Evolutionary conservation across 1,140 invertebrate genomes (phyloP), one percentile per base, ranked within the genome.

Genomic region (Thaumetopoea pityocampa): DNA sequence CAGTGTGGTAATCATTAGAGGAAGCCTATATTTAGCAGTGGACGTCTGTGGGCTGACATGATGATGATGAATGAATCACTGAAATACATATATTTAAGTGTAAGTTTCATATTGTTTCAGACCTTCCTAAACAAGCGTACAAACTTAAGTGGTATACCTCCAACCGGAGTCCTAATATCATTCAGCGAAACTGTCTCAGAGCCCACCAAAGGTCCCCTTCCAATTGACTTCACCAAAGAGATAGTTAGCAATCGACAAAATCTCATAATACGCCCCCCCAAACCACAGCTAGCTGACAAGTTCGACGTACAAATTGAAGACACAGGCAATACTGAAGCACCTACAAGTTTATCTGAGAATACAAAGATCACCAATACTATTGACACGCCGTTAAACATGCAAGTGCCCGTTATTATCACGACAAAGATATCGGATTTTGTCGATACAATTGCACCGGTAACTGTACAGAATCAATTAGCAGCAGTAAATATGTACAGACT

Each of bases 191-290:
- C 19, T 5, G 8, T 59, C 1, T 3, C 22, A 19, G 12, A 30
- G 0, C 36, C 35, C 4, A 7, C 26, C 17, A 77, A 74, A 47
- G 12, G 20, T 0, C 55, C 66, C 0, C 34, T 74, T 4, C 72
- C 69, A 1, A 67, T 67, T 16, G 53, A 66, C 8, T 69, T 73
- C 14, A 72, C 49, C 4, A 44, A 53, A 26, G n/a, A 38, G 5
- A 40, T 47, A n/a, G 5, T 16, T 6, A 22, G 15, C 15, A 48
- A 23, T 6, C 5, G 18, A 24, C 6, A 10, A 26, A 47, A 26
- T 4, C 8, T 12, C 36, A 48, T 36, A 17, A 0, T 16, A 17
- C n/a, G 5, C 12, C 23, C 15, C 10, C 20, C 26, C 3, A 50
- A 56, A 34, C 34, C 42, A 5, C 7, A 4, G 1, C 12, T 19